Conservation (phyloP, 2,113 vertebrate species). For the Synchiropus splendidus region DNA sequence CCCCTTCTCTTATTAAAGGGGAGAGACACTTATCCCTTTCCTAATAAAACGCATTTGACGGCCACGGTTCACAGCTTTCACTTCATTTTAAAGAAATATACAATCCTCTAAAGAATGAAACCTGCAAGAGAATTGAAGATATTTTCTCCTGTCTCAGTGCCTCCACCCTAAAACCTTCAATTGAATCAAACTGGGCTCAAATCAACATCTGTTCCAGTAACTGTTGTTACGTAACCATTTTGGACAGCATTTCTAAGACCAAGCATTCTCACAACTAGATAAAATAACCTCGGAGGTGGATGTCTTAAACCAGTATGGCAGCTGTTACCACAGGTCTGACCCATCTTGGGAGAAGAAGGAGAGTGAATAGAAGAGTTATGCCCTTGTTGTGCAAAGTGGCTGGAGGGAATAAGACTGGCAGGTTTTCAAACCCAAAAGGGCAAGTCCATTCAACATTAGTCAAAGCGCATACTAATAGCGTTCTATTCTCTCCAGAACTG, state of each 20-base stretch:
- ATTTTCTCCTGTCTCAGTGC: conserved; percentile 33
- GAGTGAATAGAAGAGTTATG: neutral
- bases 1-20: conserved; percentile 33
- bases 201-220: conserved; percentile 64
- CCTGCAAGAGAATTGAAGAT: conserved; percentile 36
- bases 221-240: conserved; percentile 48
- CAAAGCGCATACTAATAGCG: conserved; percentile 26
- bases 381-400: conserved; percentile 7
- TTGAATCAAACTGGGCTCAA: conserved; percentile 42
- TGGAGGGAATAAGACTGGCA: conserved; percentile 7
- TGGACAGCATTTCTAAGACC: conserved; percentile 38
- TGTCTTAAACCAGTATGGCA: too few relatives aligned
- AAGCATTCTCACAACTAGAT: conserved; percentile 29
- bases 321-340: neutral
- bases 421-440: conserved; percentile 34
- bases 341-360: neutral
- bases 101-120: conserved; percentile 42
- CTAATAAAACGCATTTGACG: conserved; percentile 61
- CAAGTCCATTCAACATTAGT: conserved; percentile 30
- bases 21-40: conserved; percentile 50
- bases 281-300: conserved; percentile 12
- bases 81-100: conserved; percentile 33
- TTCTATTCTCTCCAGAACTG: conserved; percentile 26
- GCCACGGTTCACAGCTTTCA: conserved; percentile 42
- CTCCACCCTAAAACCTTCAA: conserved; percentile 33